Percentiles rank a stretch among this genome's conserved stretches.
These are phyloP conservation scores for Batillaria attramentaria DNA, from an alignment of 1,140 invertebrate species.

Conservation along the genomic window DNA sequence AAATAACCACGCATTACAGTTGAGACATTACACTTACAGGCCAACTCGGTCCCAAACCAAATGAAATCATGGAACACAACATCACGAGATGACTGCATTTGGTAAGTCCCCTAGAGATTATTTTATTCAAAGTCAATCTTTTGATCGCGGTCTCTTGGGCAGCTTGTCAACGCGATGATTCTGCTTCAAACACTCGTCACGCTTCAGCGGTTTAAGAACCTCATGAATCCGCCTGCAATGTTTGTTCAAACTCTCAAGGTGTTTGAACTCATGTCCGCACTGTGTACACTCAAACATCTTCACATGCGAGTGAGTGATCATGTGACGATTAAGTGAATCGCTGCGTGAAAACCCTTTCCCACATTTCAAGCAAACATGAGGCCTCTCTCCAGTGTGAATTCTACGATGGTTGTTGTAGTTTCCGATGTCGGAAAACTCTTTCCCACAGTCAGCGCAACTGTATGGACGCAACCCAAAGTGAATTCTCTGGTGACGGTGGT, in stretches of 20 bases:
- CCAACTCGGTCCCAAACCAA: no score
- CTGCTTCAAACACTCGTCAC: constrained; percentile 19
- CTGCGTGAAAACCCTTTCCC: constrained; percentile 33
- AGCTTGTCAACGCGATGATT: neutral
- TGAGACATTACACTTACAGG: no score
- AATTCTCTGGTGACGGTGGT: constrained; percentile 46
- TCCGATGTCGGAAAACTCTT: constrained; percentile 45
- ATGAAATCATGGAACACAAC: no score
- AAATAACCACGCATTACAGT: no score
- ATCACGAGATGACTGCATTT: neutral
- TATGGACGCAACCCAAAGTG: constrained; percentile 62
- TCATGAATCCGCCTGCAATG: constrained; percentile 20
- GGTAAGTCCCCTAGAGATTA: neutral
- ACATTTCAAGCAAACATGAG: constrained; percentile 54
- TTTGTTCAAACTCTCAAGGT: constrained; percentile 26
- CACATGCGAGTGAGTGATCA: constrained; percentile 27
- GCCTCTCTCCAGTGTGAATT: constrained; percentile 56
- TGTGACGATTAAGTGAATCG: constrained; percentile 23
- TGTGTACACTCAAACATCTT: constrained; percentile 25
- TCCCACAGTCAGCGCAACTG: constrained; percentile 57
- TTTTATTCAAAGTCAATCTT: neutral
- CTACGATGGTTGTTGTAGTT: constrained; percentile 44
- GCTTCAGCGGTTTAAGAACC: constrained; percentile 19
- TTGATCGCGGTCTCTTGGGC: neutral
- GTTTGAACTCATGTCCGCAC: constrained; percentile 29